Conservation (phyloP, 1,140 invertebrate species). For the Eueides isabella region DNA sequence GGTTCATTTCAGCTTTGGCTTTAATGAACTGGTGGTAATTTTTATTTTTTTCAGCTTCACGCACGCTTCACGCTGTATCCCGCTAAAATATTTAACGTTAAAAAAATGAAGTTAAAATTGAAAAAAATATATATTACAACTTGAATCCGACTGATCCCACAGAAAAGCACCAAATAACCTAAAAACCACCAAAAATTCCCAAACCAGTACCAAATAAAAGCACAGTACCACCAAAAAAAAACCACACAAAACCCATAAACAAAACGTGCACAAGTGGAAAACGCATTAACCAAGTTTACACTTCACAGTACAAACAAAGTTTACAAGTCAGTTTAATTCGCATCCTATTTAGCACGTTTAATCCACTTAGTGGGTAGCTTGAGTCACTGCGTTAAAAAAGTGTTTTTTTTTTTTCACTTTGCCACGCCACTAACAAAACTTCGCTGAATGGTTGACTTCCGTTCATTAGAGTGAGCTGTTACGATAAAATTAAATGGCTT, state of each 20-base stretch:
- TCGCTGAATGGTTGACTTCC: slow-evolving; percentile 6
- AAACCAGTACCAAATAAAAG: too few relatives aligned
- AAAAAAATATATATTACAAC: too few relatives aligned
- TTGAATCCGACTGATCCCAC: too few relatives aligned
- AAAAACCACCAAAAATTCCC: too few relatives aligned
- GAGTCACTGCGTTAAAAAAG: slow-evolving; percentile 1
- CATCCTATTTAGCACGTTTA: slow-evolving; percentile 18
- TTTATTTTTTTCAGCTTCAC: too few relatives aligned
- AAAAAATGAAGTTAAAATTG: too few relatives aligned
- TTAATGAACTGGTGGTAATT: too few relatives aligned
- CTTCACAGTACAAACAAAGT: slow-evolving; percentile 4
- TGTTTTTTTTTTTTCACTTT: background rate
- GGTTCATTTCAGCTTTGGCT: too few relatives aligned
- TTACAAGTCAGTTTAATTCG: slow-evolving; percentile 16
- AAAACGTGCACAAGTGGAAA: background rate
- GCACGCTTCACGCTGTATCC: too few relatives aligned
- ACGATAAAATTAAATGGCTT: background rate
- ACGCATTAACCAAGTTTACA: slow-evolving; percentile 11
- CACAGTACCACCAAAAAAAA: background rate
- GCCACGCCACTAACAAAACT: slow-evolving; percentile 9
- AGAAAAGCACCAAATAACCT: too few relatives aligned
- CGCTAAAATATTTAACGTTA: too few relatives aligned
- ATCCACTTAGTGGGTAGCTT: slow-evolving; percentile 12
- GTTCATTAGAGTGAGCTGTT: slow-evolving; percentile 6
- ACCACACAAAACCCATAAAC: background rate